Evolutionary conservation across 64 coral and sea anemone genomes (phyloP).

Genomic region (Pachyseris speciosa): DNA sequence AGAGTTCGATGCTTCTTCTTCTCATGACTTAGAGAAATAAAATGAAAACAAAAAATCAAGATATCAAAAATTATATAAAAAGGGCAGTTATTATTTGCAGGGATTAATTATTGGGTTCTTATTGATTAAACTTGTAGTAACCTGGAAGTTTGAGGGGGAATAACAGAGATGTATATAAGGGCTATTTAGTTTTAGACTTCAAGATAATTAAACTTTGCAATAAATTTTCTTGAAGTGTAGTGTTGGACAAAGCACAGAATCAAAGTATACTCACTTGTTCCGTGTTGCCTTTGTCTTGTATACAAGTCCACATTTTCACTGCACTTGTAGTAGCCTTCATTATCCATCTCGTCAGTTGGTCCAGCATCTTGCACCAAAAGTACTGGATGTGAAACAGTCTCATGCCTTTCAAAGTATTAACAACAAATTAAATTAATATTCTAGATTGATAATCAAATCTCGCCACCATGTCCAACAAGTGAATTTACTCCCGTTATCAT

Average conservation of each 20-base stretch:
- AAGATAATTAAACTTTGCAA: too few species aligned
- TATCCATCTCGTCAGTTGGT: neutral
- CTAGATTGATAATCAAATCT: neutral
- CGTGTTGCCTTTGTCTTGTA: neutral
- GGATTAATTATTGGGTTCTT: too few species aligned
- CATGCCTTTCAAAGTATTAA: neutral
- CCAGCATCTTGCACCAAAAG: neutral
- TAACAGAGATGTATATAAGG: too few species aligned
- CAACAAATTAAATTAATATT: neutral
- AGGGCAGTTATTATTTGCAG: neutral
- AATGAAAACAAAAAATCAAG: neutral
- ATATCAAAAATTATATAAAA: neutral
- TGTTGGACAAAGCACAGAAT: too few species aligned
- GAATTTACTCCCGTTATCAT: too few species aligned
- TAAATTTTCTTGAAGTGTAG: too few species aligned
- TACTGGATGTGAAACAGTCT: neutral
- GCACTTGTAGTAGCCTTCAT: neutral
- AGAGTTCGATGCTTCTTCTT: neutral
- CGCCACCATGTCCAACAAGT: too few species aligned
- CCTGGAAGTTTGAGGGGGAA: too few species aligned
- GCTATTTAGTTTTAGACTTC: too few species aligned
- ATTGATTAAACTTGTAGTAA: too few species aligned
- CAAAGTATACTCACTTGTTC: neutral
- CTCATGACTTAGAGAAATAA: neutral
- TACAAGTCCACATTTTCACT: neutral